These are phyloP conservation scores for Drosophila villosipedis DNA, from an alignment of 2,888 invertebrate genomes.

Conservation along the genomic window DNA sequence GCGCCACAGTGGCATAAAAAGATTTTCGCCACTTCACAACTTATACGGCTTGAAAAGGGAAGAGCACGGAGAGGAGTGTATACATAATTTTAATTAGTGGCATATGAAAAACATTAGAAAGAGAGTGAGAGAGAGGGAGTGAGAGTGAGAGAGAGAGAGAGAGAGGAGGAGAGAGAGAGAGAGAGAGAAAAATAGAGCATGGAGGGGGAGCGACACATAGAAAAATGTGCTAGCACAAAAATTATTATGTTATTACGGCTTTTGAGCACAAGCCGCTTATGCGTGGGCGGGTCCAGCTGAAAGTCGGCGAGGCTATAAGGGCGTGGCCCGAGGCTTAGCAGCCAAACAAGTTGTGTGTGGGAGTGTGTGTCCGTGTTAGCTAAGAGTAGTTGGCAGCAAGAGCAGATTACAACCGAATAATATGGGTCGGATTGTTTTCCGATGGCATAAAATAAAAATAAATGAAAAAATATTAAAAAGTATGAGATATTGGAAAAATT, in stretches of 20 bases:
- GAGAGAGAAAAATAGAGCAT: neutral
- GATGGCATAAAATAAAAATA: neutral
- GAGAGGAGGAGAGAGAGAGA: neutral
- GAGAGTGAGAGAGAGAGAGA: conserved; percentile 7
- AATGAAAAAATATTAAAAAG: neutral
- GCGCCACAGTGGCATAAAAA: conserved; percentile 77
- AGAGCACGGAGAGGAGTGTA: neutral
- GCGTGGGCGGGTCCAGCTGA: conserved; percentile 49
- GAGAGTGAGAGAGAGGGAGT: conserved; percentile 4
- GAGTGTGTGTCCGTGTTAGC: neutral
- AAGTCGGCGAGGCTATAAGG: conserved; percentile 13
- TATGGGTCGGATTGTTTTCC: conserved; percentile 19
- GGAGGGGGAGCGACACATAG: conserved; percentile 7
- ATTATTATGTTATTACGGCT: conserved; percentile 73
- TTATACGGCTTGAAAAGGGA: conserved; percentile 25
- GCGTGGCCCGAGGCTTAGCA: conserved; percentile 17
- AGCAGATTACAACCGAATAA: conserved; percentile 12
- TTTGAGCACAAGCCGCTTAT: conserved; percentile 66
- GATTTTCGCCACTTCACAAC: conserved; percentile 56
- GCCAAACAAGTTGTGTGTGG: neutral
- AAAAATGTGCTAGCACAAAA: conserved; percentile 49
- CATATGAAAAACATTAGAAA: conserved; percentile 57
- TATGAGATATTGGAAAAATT: neutral
- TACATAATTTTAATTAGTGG: conserved; percentile 75
- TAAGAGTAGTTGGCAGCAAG: conserved; percentile 20